Conservation (phyloP, 2,888 invertebrate species). For the Escarpia spicata region DNA sequence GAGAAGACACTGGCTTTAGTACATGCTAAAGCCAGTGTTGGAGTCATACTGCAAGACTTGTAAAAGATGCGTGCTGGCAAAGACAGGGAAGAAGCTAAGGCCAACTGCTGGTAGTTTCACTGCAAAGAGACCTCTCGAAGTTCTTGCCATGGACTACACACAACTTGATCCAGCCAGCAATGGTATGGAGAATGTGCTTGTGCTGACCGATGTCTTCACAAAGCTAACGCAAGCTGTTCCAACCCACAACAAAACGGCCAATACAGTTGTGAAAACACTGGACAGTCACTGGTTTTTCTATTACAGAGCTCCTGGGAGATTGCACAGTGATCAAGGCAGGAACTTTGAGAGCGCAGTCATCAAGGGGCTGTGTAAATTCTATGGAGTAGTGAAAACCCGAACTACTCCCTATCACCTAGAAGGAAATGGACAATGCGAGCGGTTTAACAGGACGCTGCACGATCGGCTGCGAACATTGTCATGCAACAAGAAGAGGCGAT, state of each 20-base stretch:
- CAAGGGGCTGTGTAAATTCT: too few relatives aligned
- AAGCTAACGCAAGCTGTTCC: too few relatives aligned
- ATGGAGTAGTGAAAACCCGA: slow-evolving; percentile 27
- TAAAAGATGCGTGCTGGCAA: slow-evolving; percentile 40
- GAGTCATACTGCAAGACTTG: slow-evolving; percentile 36
- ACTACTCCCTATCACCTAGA: slow-evolving; percentile 14
- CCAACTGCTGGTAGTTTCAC: slow-evolving; percentile 7
- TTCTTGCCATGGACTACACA: too few relatives aligned
- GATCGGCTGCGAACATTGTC: slow-evolving; percentile 36
- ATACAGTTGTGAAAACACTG: slow-evolving; percentile 31
- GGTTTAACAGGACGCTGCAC: slow-evolving; percentile 41
- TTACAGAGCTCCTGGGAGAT: slow-evolving; percentile 32
- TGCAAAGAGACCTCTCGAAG: neutral
- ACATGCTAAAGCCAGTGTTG: slow-evolving; percentile 29
- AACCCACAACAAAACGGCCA: neutral
- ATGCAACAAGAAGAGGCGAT: slow-evolving; percentile 36
- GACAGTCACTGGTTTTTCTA: slow-evolving; percentile 33
- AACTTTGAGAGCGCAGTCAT: slow-evolving; percentile 29
- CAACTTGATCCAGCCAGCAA: too few relatives aligned
- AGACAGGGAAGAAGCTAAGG: slow-evolving; percentile 22
- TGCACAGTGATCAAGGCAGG: slow-evolving; percentile 36
- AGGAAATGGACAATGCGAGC: slow-evolving; percentile 33
- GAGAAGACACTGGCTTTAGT: slow-evolving; percentile 38
- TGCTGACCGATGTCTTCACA: too few relatives aligned
- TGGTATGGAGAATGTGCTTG: too few relatives aligned